Percentiles rank a stretch among this genome's conserved stretches.
phyloP scores from a whole-genome alignment of 2,113 vertebrate genomes.

The Sinocyclocheilus anophthalmus region DNA sequence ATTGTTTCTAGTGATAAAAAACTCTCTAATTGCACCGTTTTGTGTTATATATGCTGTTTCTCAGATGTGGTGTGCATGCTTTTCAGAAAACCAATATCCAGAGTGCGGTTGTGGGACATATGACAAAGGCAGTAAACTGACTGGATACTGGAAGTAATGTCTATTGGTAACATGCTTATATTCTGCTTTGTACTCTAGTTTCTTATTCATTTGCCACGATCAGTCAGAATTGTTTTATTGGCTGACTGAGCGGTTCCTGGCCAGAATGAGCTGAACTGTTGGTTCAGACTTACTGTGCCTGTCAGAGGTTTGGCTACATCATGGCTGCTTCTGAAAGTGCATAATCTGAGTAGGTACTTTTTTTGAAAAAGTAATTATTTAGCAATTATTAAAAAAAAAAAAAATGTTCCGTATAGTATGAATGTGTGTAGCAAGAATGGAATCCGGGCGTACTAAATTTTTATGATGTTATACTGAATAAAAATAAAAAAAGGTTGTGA shows the following conservation, averaged over 20 bases:
- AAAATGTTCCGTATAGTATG: neutral
- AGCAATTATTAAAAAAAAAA: neutral
- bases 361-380: neutral
- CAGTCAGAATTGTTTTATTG: neutral
- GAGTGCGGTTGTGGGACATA: neutral
- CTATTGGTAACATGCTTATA: neutral
- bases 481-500: too few relatives aligned
- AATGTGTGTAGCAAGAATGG: neutral
- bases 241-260: neutral
- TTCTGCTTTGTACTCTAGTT: neutral
- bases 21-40: neutral
- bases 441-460: neutral
- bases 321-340: neutral
- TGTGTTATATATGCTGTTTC: neutral
- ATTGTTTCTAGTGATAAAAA: neutral
- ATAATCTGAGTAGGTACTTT: neutral
- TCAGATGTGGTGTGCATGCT: neutral
- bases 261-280: neutral
- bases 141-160: neutral
- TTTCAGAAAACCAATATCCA: neutral
- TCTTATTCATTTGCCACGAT: neutral
- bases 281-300: neutral
- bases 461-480: too few relatives aligned
- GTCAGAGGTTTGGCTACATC: neutral
- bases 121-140: constrained; percentile 3